Conservation (phyloP, 1,140 invertebrate genomes). For the Monomorium pharaonis region DNA sequence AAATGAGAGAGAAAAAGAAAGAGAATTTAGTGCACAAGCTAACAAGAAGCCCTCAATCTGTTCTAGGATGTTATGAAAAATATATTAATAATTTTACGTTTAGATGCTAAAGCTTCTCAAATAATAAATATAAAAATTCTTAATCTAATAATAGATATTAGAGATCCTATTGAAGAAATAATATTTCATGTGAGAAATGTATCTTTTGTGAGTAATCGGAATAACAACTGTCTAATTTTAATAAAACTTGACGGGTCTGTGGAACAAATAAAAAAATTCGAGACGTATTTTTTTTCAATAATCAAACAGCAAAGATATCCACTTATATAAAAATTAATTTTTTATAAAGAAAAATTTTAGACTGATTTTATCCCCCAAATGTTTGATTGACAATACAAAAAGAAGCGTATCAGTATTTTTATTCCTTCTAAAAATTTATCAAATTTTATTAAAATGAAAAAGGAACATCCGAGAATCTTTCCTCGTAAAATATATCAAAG, state of each 20-base stretch:
- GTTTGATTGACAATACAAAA: too few species aligned
- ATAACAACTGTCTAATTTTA: slow-evolving; percentile 73
- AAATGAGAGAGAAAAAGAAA: neutral
- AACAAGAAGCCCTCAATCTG: too few species aligned
- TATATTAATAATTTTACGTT: slow-evolving; percentile 1
- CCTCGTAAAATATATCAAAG: neutral
- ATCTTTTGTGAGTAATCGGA: slow-evolving; percentile 84
- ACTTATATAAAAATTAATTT: too few species aligned
- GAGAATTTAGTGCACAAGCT: neutral
- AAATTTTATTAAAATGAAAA: too few species aligned
- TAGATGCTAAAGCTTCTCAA: neutral
- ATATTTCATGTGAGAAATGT: slow-evolving; percentile 80
- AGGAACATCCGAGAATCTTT: neutral
- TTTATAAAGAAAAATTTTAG: too few species aligned
- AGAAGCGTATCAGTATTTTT: too few species aligned
- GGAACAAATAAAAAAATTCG: too few species aligned
- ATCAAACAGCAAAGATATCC: too few species aligned
- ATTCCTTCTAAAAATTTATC: neutral
- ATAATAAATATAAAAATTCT: neutral
- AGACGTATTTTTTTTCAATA: too few species aligned
- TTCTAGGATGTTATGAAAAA: too few species aligned
- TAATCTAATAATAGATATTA: neutral
- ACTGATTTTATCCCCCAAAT: too few species aligned
- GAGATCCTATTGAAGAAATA: slow-evolving; percentile 58
- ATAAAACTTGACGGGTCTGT: too few species aligned